These are phyloP conservation scores for Diadegma fenestrale DNA, from an alignment of 2,888 invertebrate species.

Conservation along the genomic window DNA sequence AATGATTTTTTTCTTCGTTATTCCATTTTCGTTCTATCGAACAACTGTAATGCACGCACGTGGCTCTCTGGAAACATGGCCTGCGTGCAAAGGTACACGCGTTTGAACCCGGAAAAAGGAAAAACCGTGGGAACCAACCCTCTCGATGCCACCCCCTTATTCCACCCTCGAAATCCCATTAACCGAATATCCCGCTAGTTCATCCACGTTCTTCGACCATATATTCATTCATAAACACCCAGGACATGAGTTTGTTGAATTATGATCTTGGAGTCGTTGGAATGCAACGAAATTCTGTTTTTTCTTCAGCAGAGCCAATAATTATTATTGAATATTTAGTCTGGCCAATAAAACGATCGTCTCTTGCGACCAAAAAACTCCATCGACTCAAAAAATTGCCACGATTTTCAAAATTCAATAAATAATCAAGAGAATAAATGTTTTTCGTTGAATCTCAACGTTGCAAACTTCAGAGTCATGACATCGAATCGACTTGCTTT, in stretches of 20 bases:
- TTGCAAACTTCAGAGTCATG: too few relatives aligned
- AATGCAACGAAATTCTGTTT: too few relatives aligned
- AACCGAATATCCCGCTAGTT: constrained; percentile 13
- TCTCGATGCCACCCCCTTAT: background rate
- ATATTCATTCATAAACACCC: constrained; percentile 48
- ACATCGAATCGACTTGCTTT: background rate
- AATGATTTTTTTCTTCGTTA: background rate
- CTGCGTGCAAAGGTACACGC: constrained; percentile 44
- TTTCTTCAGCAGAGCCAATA: too few relatives aligned
- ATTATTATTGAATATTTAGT: too few relatives aligned
- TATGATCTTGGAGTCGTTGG: too few relatives aligned
- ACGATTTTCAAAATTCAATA: too few relatives aligned
- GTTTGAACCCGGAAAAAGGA: constrained; percentile 54
- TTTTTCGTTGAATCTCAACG: too few relatives aligned
- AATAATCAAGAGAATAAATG: too few relatives aligned
- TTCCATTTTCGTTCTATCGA: background rate
- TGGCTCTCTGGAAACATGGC: constrained; percentile 11
- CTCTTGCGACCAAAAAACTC: too few relatives aligned
- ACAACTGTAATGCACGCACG: background rate
- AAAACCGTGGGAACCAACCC: constrained; percentile 29
- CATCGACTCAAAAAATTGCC: too few relatives aligned
- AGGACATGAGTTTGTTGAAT: background rate
- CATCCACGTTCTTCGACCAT: constrained; percentile 26
- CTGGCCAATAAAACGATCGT: too few relatives aligned
- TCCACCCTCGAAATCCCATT: constrained; percentile 39